Evolutionary conservation across 1,140 invertebrate species (phyloP), one percentile per base, ranked within the genome.

Genomic region (Pseudoatta argentina): DNA sequence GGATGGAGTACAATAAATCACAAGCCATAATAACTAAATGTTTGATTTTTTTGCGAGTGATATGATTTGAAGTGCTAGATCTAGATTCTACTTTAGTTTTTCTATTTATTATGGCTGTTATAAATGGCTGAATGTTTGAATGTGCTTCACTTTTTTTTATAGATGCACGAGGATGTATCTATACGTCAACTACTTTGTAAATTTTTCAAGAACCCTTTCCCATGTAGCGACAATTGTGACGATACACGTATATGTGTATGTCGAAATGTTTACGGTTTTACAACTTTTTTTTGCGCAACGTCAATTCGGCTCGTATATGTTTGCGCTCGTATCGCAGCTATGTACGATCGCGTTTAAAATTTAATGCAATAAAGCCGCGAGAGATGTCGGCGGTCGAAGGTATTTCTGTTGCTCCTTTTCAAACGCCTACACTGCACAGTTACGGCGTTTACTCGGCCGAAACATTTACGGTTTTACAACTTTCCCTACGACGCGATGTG

Each of bases 311-410:
- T 39, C 12, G 69, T 39, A 61, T 72, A 51, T 72, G 48, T 18
- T 72, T 30, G 34, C 34, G 39, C 67, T 61, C 24, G 66, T 73
- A 59, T 73, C 16, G 51, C 66, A 27, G 10, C 34, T 57, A 14
- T 34, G 7, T 48, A 83, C 39, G 69, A 61, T 39, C 14, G 30
- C 14, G 27, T 27, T 83, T 48, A 83, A 83, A 83, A 83, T 73
- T 83, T 83, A 83, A 83, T 63, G 79, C 79, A 61, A 75, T 75
- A 83, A 83, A 61, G 69, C n/a, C 55, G 69, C n/a, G 55, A 21
- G 18, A 61, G 51, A 73, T 61, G 79, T 24, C 69, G 27, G 39
- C 39, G 67, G 55, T 51, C 64, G 64, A 69, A 79, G n/a, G 79
- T 21, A 83, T 75, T 73, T 48, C 14, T 18, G 53, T 61, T 75